phyloP scores from a whole-genome alignment of 2,888 invertebrate genomes.

The Scrobipalpa costella region DNA sequence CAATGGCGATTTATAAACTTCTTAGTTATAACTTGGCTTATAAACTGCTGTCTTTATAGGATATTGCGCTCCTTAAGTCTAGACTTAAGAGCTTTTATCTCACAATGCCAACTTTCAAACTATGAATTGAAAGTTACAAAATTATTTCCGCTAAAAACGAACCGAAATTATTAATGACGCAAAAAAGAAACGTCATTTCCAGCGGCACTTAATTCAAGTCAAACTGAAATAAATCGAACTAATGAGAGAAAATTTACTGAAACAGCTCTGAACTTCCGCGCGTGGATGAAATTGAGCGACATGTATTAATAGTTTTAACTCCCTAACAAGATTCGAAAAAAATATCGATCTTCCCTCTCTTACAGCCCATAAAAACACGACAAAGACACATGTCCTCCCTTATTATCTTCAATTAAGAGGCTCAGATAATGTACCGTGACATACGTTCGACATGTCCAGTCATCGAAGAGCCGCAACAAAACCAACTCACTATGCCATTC shows the following conservation, averaged over 20 bases:
- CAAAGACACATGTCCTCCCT: slow-evolving; percentile 78
- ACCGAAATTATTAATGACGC: not conserved
- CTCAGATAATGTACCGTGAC: slow-evolving; percentile 76
- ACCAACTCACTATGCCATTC: slow-evolving; percentile 30
- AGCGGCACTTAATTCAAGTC: not conserved
- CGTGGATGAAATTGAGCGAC: slow-evolving; percentile 51
- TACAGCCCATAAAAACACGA: slow-evolving; percentile 76
- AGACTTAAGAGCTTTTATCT: not conserved
- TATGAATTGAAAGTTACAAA: not conserved
- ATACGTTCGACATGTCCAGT: slow-evolving; percentile 60
- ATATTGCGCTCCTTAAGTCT: not conserved
- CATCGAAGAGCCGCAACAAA: slow-evolving; percentile 41
- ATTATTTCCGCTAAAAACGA: not conserved
- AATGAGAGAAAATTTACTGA: slow-evolving; percentile 6
- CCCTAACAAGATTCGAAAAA: slow-evolving; percentile 65
- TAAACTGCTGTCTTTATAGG: slow-evolving; percentile 20
- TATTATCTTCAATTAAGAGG: slow-evolving; percentile 81
- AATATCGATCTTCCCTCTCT: slow-evolving; percentile 63
- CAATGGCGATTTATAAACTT: slow-evolving; percentile 67
- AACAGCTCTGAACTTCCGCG: slow-evolving; percentile 13
- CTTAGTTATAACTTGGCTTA: slow-evolving; percentile 39
- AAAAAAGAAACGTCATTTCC: not conserved
- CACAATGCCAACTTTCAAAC: not conserved
- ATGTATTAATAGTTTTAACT: slow-evolving; percentile 61
- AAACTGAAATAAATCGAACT: not conserved